Evolutionary conservation across 2,888 invertebrate genomes (phyloP), one percentile per base, ranked within the genome.

Genomic region (Psylliodes chrysocephalus): DNA sequence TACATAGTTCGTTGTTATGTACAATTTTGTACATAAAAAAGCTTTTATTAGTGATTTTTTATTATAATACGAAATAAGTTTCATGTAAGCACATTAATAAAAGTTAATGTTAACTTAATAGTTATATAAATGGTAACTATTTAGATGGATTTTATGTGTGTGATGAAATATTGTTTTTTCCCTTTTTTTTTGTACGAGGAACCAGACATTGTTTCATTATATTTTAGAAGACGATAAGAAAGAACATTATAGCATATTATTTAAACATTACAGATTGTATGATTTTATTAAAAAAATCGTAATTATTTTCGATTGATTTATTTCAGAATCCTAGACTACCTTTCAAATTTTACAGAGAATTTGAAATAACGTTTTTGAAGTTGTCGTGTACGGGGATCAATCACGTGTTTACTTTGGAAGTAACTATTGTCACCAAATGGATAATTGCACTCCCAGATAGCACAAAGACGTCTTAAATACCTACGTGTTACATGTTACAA

Each of bases 1-100:
- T 79, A 78, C 68, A 78, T 76, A 75, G 68, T 72, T 72, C 75
- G 73, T 76, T 73, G 73, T 75, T 74, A 74, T 79, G 79, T 79
- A 79, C 78, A 72, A 72, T 72, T 63, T 63, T 79, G 79, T 79
- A 79, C 78, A 79, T 79, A 79, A 71, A 66, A 64, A 67, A 64
- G 68, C 69, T 71, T 73, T 74, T 72, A 73, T 72, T 74, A 71
- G 73, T 72, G 47, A 71, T 64, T 69, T 73, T 71, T 71, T 72
- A 53, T 64, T 60, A 53, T 59, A 55, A 65, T 49, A 63, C 47
- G 55, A 57, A 38, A 55, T 65, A 64, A 67, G 56, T 59, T 67
- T 66, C 66, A 68, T 70, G 63, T 73, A 68, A 66, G 69, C 69
- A 72, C 70, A 66, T 66, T 66, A n/a, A 63, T 61, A 30, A 65